A percentile compares a stretch with the other conserved stretches of the same genome.
Evolutionary conservation across 2,797 vertebrate genomes (phyloP).

Genomic region (Columba guinea): DNA sequence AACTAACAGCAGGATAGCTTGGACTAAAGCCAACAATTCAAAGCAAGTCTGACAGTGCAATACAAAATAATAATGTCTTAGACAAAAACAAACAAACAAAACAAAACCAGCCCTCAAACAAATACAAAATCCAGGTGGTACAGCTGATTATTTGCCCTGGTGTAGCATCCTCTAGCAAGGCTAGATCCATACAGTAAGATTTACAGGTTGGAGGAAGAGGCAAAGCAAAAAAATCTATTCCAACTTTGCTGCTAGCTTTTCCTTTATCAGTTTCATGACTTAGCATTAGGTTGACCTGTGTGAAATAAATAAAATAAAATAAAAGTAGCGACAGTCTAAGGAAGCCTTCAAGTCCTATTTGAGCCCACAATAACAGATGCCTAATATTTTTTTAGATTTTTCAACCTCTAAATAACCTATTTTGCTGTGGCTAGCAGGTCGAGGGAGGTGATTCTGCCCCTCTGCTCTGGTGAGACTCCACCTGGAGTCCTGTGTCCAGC

Average conservation of each 20-base stretch:
- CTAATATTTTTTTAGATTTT: background rate
- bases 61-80: background rate
- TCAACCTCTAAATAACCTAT: background rate
- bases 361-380: background rate
- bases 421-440: background rate
- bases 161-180: background rate
- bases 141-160: background rate
- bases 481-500: too few species aligned
- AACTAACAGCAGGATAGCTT: background rate
- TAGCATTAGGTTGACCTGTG: background rate
- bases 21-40: background rate
- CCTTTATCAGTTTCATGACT: background rate
- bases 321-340: background rate
- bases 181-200: background rate
- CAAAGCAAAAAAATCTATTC: background rate
- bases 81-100: background rate
- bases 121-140: accelerated
- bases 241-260: background rate
- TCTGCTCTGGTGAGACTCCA: too few species aligned
- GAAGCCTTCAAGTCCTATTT: background rate
- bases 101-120: background rate
- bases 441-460: too few species aligned
- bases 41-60: background rate
- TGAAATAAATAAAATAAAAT: background rate
- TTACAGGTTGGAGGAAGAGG: background rate